Conservation (phyloP, 2,888 invertebrate species). For the Zygogramma bicolorata region DNA sequence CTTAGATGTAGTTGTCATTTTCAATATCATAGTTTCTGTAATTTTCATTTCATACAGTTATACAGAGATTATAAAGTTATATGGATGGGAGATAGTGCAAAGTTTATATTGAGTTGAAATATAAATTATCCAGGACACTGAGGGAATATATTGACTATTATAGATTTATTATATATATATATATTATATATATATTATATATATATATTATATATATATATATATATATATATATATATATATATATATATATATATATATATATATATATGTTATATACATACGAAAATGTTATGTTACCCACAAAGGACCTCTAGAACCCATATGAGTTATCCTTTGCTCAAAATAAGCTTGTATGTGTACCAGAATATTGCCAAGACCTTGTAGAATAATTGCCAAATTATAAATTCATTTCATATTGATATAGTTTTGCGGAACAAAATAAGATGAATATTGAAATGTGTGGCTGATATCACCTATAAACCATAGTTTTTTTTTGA, state of each 20-base stretch:
- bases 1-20: background rate
- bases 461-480: no score
- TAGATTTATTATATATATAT: no score
- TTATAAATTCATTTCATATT: background rate
- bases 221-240: no score
- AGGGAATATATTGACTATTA: no score
- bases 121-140: no score
- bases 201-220: no score
- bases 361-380: constrained; percentile 37
- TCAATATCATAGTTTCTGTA: constrained; percentile 13
- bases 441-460: background rate
- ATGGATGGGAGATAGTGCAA: background rate
- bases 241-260: no score
- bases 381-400: background rate
- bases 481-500: no score
- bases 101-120: background rate
- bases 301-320: background rate
- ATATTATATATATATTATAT: no score
- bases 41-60: constrained; percentile 20
- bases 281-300: constrained; percentile 7
- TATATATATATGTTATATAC: no score
- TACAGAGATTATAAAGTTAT: constrained; percentile 15
- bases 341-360: constrained; percentile 49
- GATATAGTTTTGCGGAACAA: background rate
- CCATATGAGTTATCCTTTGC: constrained; percentile 46